Evolutionary conservation across 37 sponge, comb jelly and placozoan species (phyloP), one percentile per base, ranked within the genome.

Genomic region (Beroe forskalii): DNA sequence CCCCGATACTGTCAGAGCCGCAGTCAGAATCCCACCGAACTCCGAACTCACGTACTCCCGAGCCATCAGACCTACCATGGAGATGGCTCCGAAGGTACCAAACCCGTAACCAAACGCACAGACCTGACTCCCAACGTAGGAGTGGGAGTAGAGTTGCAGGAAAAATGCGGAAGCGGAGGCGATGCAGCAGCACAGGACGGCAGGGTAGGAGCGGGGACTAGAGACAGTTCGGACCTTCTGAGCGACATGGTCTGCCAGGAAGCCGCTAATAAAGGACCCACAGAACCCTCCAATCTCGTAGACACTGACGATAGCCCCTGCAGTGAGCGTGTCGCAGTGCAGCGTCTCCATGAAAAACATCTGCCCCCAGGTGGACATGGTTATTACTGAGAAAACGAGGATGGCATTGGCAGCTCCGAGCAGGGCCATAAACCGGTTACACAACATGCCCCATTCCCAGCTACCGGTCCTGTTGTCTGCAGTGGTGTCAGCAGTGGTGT

Each of bases 201-300:
- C 86, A 6, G 86, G 24, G n/a, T 30, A 44, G 0, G 86, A 3
- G 1, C 86, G 43, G 19, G 55, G 55, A 43, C 55, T 80, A 23
- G n/a, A 2, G 28, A 1, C 17, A 1, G 86, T 44, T 25, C 19
- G 28, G 19, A 80, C 20, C 0, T 6, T 41, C 12, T 38, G 23
- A n/a, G 86, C 55, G 4, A 80, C 31, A 25, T 27, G 42, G 31
- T 80, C 86, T 19, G 86, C 86, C 9, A 80, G 6, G 23, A 80
- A 41, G 28, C 86, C 86, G 20, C 86, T 80, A 22, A 37, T 6
- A 22, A 37, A 42, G 23, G 44, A 12, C 48, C 86, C 86, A 41
- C 44, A 41, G 22, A 80, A 80, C 86, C 86, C 86, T 12, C 86
- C 86, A 22, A 80, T 44, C 55, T 80, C 86, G 40, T 42, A 80